Conservation (phyloP, 2,888 invertebrate species). For the Harmothoe impar region DNA sequence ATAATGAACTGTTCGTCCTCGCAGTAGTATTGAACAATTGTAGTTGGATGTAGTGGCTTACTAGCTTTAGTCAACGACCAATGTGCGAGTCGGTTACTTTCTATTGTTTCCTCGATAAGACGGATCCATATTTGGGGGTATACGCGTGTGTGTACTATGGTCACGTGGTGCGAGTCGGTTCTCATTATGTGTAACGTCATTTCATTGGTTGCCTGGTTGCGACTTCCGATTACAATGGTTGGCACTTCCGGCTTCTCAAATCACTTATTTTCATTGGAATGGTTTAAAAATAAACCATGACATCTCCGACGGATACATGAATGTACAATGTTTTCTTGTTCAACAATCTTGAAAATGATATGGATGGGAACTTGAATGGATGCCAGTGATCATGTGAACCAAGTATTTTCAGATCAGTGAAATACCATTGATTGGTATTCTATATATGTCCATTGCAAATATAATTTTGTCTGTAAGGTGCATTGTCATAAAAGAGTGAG, state of each 20-base stretch:
- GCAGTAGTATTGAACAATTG: slow-evolving; percentile 42
- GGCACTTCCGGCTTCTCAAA: background rate
- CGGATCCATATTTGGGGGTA: background rate
- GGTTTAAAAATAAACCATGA: background rate
- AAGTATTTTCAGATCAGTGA: slow-evolving; percentile 19
- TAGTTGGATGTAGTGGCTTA: slow-evolving; percentile 52
- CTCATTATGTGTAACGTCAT: slow-evolving; percentile 27
- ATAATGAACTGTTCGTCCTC: slow-evolving; percentile 43
- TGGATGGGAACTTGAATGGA: background rate
- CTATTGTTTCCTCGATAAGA: slow-evolving; percentile 36
- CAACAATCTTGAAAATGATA: background rate
- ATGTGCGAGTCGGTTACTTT: slow-evolving; percentile 35
- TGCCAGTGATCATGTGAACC: background rate
- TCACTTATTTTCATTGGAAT: background rate
- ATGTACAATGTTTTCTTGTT: background rate
- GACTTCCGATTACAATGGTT: background rate
- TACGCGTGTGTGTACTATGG: background rate
- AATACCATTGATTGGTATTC: slow-evolving; percentile 29
- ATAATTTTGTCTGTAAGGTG: slow-evolving; percentile 26
- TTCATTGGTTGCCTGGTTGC: slow-evolving; percentile 3
- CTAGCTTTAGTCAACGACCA: slow-evolving; percentile 57
- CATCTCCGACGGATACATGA: background rate
- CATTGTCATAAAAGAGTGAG: background rate
- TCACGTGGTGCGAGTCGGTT: slow-evolving; percentile 54
- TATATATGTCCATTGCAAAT: background rate